Conservation (phyloP, 2,797 vertebrate genomes). For the Thripadectes ignobilis region DNA sequence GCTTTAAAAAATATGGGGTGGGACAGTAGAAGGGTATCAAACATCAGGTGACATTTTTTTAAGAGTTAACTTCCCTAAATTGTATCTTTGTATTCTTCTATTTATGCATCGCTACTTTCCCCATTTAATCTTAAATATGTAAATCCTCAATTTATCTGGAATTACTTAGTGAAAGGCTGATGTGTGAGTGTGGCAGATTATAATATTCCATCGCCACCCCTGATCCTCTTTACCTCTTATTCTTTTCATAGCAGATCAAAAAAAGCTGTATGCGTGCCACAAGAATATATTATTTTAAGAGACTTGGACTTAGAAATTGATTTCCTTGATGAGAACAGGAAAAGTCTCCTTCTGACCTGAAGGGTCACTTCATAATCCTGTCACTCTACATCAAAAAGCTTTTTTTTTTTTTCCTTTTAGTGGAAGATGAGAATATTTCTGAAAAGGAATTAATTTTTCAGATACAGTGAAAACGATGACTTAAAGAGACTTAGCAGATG, state of each 20-base stretch:
- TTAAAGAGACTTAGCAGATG: conserved; percentile 75
- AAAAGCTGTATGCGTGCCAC: conserved; percentile 74
- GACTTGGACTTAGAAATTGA: conserved; percentile 84
- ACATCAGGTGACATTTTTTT: conserved; percentile 45
- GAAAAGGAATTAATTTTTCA: conserved; percentile 84
- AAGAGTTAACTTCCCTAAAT: conserved; percentile 74
- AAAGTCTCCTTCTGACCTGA: conserved; percentile 82
- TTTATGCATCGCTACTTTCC: conserved; percentile 72
- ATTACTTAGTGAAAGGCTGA: conserved; percentile 83
- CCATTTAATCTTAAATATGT: conserved; percentile 85
- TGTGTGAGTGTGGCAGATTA: conserved; percentile 84
- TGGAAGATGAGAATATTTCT: conserved; percentile 82
- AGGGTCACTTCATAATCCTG: conserved; percentile 82
- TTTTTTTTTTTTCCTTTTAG: conserved; percentile 69
- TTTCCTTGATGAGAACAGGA: conserved; percentile 86
- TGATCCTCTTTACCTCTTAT: conserved; percentile 86
- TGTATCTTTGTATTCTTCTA: conserved; percentile 73
- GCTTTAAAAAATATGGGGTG: conserved; percentile 50
- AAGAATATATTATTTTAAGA: conserved; percentile 87
- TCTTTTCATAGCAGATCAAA: conserved; percentile 84
- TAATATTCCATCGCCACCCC: conserved; percentile 82
- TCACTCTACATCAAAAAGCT: conserved; percentile 77
- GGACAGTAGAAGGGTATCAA: conserved; percentile 12
- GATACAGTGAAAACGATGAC: conserved; percentile 76
- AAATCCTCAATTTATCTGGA: conserved; percentile 88